These are phyloP conservation scores for Sebastes schlegelii DNA, from an alignment of 2,113 vertebrate species.

Conservation along the genomic window DNA sequence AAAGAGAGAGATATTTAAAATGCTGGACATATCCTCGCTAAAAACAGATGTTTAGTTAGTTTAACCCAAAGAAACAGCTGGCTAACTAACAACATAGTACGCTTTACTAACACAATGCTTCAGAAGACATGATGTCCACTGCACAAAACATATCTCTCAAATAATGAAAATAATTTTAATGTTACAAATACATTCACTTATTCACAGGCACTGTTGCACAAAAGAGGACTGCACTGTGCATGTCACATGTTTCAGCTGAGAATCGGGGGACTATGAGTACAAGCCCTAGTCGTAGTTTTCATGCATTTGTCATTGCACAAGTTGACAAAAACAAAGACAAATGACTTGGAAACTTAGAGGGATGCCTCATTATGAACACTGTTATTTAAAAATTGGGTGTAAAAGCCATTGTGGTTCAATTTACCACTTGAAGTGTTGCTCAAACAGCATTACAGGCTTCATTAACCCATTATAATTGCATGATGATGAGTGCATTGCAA, in stretches of 20 bases:
- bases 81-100: not conserved
- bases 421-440: slow-evolving; percentile 63
- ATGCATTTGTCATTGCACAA: not conserved
- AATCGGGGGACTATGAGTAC: not conserved
- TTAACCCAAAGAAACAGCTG: not conserved
- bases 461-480: slow-evolving; percentile 69
- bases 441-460: slow-evolving; percentile 69
- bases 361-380: slow-evolving; percentile 26
- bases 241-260: slow-evolving; percentile 5
- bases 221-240: not conserved
- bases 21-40: not conserved
- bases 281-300: not conserved
- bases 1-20: not conserved
- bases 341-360: not conserved
- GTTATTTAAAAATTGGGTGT: slow-evolving; percentile 32
- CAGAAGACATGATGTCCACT: not conserved
- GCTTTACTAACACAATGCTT: not conserved
- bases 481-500: slow-evolving; percentile 54
- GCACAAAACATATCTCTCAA: not conserved
- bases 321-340: slow-evolving; percentile 29
- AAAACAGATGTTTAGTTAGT: too few species aligned
- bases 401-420: slow-evolving; percentile 53
- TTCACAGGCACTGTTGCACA: not conserved
- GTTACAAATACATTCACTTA: not conserved
- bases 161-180: too few species aligned